phyloP scores from a whole-genome alignment of 2,113 vertebrate species.

The Marmota monax region DNA sequence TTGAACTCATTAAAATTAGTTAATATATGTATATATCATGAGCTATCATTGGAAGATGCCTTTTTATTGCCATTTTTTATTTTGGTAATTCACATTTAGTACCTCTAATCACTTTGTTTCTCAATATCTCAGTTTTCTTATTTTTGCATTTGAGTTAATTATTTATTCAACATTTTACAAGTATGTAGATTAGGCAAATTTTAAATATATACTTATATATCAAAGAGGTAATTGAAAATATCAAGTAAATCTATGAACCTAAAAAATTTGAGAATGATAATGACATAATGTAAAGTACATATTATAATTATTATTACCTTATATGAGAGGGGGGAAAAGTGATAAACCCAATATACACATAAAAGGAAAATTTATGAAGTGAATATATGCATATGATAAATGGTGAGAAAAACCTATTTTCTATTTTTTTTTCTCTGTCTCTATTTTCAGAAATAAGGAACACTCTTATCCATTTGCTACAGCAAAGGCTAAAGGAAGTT shows the following conservation, averaged over 20 bases:
- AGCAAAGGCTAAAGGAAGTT: not conserved
- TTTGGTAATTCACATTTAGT: slow-evolving; percentile 51
- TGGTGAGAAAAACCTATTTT: not conserved
- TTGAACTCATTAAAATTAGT: not conserved
- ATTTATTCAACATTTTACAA: slow-evolving; percentile 7
- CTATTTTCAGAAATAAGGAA: slow-evolving; percentile 20
- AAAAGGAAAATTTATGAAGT: not conserved
- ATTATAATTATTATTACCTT: slow-evolving; percentile 1
- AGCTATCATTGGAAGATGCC: slow-evolving; percentile 6
- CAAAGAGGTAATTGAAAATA: not conserved
- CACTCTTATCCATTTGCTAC: not conserved
- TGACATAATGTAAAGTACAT: not conserved
- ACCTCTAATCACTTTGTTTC: slow-evolving; percentile 18
- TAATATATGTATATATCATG: not conserved
- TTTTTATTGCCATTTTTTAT: slow-evolving; percentile 41
- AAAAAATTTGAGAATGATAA: not conserved
- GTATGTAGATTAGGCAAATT: not conserved
- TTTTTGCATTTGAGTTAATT: slow-evolving; percentile 22
- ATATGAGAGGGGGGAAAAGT: not conserved
- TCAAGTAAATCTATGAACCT: not conserved
- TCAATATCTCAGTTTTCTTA: not conserved
- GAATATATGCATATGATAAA: not conserved
- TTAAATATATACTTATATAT: not conserved
- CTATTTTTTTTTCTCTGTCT: too few species aligned
- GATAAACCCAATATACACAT: not conserved